phyloP scores from a whole-genome alignment of 2,113 vertebrate genomes.

The Brachirus orientalis region DNA sequence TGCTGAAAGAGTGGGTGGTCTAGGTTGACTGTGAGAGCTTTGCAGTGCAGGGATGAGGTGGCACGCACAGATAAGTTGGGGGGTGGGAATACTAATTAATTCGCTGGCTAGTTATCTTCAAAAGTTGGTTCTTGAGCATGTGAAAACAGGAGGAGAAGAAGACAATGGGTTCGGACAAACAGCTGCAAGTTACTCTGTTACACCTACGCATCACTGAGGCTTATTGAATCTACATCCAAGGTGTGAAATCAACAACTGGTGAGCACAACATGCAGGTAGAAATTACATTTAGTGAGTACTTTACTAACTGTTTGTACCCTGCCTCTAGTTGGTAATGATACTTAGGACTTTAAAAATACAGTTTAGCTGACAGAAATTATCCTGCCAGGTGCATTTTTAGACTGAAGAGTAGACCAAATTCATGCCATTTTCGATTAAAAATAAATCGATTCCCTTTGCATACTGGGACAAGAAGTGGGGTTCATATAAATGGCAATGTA shows the following conservation, averaged over 20 bases:
- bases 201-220: background rate
- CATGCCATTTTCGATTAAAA: too few species aligned
- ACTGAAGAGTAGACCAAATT: too few species aligned
- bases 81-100: slow-evolving; percentile 3
- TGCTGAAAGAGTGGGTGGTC: background rate
- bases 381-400: background rate
- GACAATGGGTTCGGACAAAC: background rate
- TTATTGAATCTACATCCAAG: background rate
- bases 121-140: background rate
- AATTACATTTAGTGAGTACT: background rate
- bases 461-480: too few species aligned
- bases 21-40: background rate
- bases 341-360: too few species aligned
- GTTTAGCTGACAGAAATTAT: too few species aligned
- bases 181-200: background rate
- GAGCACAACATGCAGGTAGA: background rate
- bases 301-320: background rate
- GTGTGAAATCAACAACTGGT: background rate
- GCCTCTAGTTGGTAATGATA: background rate
- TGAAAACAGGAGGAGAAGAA: background rate
- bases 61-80: background rate
- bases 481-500: too few species aligned
- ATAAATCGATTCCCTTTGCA: too few species aligned
- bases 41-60: slow-evolving; percentile 5
- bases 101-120: background rate